Conservation (phyloP, 2,888 invertebrate genomes). For the Drosophila colorata region DNA sequence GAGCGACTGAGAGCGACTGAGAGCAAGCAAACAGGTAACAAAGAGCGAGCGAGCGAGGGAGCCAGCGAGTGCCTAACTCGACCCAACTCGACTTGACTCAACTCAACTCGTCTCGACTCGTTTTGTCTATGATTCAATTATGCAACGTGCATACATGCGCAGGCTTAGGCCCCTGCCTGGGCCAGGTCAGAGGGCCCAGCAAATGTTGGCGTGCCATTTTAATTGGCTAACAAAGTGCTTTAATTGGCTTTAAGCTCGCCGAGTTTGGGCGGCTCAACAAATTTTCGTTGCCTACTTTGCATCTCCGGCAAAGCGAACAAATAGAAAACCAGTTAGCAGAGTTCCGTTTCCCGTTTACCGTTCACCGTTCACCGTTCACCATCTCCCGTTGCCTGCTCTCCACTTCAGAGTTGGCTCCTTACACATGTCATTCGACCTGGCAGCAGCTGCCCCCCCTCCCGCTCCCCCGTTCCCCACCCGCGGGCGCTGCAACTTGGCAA, state of each 20-base stretch:
- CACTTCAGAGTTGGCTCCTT: conserved; percentile 19
- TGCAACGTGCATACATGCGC: conserved; percentile 59
- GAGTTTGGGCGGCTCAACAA: conserved; percentile 13
- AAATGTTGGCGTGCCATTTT: conserved; percentile 54
- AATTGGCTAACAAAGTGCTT: conserved; percentile 74
- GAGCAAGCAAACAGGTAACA: conserved; percentile 42
- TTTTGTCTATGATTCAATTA: conserved; percentile 71
- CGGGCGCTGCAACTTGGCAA: conserved; percentile 14
- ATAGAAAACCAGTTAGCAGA: conserved; percentile 8
- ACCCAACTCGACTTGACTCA: conserved; percentile 6
- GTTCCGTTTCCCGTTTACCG: conserved; percentile 1
- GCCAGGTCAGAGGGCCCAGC: conserved; percentile 30
- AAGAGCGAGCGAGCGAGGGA: conserved; percentile 28
- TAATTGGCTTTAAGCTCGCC: conserved; percentile 68
- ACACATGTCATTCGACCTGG: conserved; percentile 41
- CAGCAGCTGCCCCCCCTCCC: background rate
- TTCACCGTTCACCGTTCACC: background rate
- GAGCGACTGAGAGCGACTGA: conserved; percentile 61
- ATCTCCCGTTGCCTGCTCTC: background rate
- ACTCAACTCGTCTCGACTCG: conserved; percentile 12
- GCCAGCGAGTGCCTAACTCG: conserved; percentile 9
- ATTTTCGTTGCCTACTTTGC: conserved; percentile 26
- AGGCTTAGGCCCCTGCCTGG: conserved; percentile 13
- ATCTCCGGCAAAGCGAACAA: conserved; percentile 8
- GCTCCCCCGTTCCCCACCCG: background rate